Evolutionary conservation across 2,888 invertebrate species (phyloP), one percentile per base, ranked within the genome.

Genomic region (Scaptomyza cyrtandrae): DNA sequence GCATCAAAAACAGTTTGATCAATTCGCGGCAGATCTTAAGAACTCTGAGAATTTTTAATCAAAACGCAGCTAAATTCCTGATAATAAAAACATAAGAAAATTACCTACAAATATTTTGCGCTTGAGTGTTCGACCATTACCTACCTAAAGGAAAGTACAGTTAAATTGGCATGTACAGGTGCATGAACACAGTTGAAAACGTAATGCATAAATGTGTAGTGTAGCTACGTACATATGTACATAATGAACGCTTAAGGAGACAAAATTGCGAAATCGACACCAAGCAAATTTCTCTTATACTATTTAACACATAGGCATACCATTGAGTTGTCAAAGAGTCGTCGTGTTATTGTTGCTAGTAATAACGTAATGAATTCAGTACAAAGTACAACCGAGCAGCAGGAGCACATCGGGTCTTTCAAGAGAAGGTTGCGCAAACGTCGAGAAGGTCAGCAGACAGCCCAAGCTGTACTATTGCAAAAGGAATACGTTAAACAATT

Each of bases 401-500:
- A 79, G 71, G 74, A 79, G 78, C 78, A 80, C 65, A 77, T 80
- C 71, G 77, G 80, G 67, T 79, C 80, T 65, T 84, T 78, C 24
- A 85, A 81, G 62, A 80, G 75, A 77, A 71, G 82, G 65, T 67
- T 81, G 68, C 70, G 82, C 27, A 71, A 69, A 64, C 68, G 71
- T 56, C 75, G 75, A 68, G 37, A 59, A 63, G 59, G 48, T 33
- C 13, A 49, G 31, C 31, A n/a, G 13, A n/a, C 35, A 37, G n/a
- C 14, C 5, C 37, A 39, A 24, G 24, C 24, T 24, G 24, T 24
- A 24, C 24, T 24, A 24, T 24, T 24, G 24, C 90, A 91, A 57
- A 90, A 90, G 54, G 90, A 88, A 54, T 90, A 89, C 66, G 80
- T 89, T 31, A 89, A 90, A 52, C 90, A 90, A 64, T 90, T 90